Percentiles rank a stretch among this genome's conserved stretches.
Conservation (phyloP, 2,797 vertebrate species). For the Sebastes cheni region DNA sequence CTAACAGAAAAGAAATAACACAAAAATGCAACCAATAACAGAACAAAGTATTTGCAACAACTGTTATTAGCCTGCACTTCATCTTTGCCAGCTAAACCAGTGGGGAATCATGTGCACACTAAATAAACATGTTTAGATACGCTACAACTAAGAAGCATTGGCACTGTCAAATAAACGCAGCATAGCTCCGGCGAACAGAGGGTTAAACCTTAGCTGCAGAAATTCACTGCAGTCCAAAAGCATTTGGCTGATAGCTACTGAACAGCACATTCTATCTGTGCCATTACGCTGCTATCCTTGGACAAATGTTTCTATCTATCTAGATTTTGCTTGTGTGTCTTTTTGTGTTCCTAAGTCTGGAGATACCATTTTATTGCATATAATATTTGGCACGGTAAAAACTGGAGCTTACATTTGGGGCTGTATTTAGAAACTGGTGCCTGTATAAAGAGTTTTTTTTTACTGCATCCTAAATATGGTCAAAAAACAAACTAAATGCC, state of each 20-base stretch:
- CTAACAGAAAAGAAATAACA: constrained; percentile 61
- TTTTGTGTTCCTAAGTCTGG: constrained; percentile 69
- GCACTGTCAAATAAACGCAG: constrained; percentile 74
- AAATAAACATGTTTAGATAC: constrained; percentile 74
- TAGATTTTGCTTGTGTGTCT: constrained; percentile 63
- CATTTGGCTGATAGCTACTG: constrained; percentile 85
- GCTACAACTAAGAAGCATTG: constrained; percentile 74
- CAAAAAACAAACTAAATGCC: constrained; percentile 83
- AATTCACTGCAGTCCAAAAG: constrained; percentile 89
- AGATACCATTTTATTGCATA: constrained; percentile 88
- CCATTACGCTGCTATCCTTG: constrained; percentile 68
- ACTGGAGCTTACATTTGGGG: constrained; percentile 83
- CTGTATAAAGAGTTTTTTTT: constrained; percentile 81
- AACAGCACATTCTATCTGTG: constrained; percentile 82
- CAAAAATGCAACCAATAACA: constrained; percentile 75
- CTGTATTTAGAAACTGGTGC: constrained; percentile 85
- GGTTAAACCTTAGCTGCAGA: constrained; percentile 89
- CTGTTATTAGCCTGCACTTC: constrained; percentile 68
- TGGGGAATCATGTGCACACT: constrained; percentile 66
- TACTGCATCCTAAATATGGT: constrained; percentile 84
- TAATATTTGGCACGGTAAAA: constrained; percentile 91
- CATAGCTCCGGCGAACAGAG: constrained; percentile 73
- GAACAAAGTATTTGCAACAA: constrained; percentile 72
- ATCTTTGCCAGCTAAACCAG: constrained; percentile 65
- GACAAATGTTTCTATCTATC: constrained; percentile 67